A percentile compares a stretch with the other conserved stretches of the same genome.
phyloP scores from a whole-genome alignment of 2,888 invertebrate genomes.

The Mechanitis messenoides region DNA sequence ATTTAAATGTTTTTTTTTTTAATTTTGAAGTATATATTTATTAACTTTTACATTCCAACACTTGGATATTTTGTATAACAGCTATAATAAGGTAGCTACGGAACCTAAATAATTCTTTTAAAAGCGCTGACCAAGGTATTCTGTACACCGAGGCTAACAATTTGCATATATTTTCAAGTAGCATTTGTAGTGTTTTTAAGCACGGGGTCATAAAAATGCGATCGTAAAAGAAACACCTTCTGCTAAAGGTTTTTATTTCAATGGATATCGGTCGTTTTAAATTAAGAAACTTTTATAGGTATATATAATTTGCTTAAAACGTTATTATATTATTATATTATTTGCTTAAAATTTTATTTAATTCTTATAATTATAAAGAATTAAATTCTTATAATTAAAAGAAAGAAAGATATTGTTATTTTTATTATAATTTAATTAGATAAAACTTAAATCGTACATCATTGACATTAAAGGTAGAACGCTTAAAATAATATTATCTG shows the following conservation, averaged over 20 bases:
- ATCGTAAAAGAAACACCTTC: slow-evolving; percentile 68
- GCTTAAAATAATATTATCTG: slow-evolving; percentile 22
- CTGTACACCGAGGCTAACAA: slow-evolving; percentile 43
- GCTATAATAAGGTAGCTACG: neutral
- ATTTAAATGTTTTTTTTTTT: no score
- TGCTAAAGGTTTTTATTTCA: slow-evolving; percentile 21
- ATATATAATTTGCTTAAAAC: slow-evolving; percentile 7
- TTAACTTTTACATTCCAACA: no score
- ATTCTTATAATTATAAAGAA: neutral
- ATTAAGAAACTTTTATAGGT: slow-evolving; percentile 14
- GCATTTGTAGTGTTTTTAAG: slow-evolving; percentile 45
- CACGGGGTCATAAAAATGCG: slow-evolving; percentile 55
- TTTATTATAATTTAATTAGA: slow-evolving; percentile 54
- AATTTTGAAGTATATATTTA: no score
- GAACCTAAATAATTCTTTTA: neutral
- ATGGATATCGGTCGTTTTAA: slow-evolving; percentile 20
- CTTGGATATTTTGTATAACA: no score
- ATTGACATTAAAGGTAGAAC: slow-evolving; percentile 31
- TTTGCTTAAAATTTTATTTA: slow-evolving; percentile 9
- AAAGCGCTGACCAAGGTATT: slow-evolving; percentile 14
- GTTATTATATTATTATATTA: slow-evolving; percentile 13
- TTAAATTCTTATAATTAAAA: neutral
- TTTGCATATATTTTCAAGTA: slow-evolving; percentile 68
- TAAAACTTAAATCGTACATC: slow-evolving; percentile 48
- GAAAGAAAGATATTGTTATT: slow-evolving; percentile 25